Evolutionary conservation across 2,888 invertebrate species (phyloP), one percentile per base, ranked within the genome.

Genomic region (Thereva nobilitata): DNA sequence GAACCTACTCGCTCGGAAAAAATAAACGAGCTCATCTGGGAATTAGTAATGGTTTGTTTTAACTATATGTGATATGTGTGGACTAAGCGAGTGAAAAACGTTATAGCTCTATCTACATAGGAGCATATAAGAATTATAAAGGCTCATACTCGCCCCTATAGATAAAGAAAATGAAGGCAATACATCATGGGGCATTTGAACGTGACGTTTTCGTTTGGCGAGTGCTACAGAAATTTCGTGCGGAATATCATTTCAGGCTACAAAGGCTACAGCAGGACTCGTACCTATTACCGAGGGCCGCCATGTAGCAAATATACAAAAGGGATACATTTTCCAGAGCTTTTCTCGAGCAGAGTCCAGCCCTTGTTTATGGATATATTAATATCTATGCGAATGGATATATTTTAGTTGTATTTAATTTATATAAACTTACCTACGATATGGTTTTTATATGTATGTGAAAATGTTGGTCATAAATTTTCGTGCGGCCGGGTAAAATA

Each of bases 401-500:
- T 23, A 23, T 23, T 59, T 59, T 59, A 59, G 59, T 59, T 59
- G 47, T 59, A 49, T 47, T 59, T 59, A 59, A 59, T 59, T 59
- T 59, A 59, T 59, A 59, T 59, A 59, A 37, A 37, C 9, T 12
- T 45, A 12, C 35, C 47, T 6, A 10, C 35, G 38, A 41, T 12
- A 41, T 23, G 23, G 23, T 23, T 23, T 23, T 23, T 23, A 23
- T 41, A 37, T 59, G 49, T 59, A 37, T 44, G 59, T 34, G 49
- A 49, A 37, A 38, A 12, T 34, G 59, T 59, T 49, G 47, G 47
- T n/a, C 23, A 80, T 79, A 80, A 80, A 79, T 80, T 80, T 77
- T 75, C 77, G 77, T 79, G 78, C 77, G 78, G 78, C 76, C 74
- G 78, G 74, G 75, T 77, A 78, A 77, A 75, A 77, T 76, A 78